Conservation (phyloP, 2,113 vertebrate species). For the Scatophagus argus region DNA sequence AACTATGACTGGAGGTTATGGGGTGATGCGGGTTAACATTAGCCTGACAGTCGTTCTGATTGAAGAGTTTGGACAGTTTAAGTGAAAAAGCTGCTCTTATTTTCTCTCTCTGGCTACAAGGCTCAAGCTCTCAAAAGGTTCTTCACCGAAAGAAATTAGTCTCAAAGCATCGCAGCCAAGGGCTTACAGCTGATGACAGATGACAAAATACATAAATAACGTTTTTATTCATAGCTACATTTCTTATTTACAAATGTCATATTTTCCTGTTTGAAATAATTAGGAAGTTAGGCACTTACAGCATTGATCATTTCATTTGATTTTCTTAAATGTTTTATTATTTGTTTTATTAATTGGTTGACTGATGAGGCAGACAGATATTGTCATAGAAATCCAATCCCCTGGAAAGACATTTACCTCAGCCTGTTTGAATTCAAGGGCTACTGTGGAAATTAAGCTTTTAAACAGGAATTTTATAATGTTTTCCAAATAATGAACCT, state of each 20-base stretch:
- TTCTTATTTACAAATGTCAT: too few species aligned
- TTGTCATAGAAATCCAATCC: neutral
- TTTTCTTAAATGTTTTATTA: neutral
- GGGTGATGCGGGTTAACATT: neutral
- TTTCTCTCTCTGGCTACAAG: neutral
- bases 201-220: neutral
- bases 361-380: neutral
- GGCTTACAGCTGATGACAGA: neutral
- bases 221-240: too few species aligned
- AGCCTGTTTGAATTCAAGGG: neutral
- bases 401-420: slow-evolving; percentile 3
- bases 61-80: neutral
- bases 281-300: neutral
- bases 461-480: neutral
- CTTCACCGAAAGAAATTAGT: neutral
- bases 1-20: neutral
- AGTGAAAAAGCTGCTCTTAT: neutral
- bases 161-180: neutral
- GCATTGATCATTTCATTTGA: neutral
- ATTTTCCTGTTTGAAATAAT: neutral
- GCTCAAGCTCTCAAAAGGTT: neutral
- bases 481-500: slow-evolving; percentile 6
- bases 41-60: neutral
- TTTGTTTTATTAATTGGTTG: neutral
- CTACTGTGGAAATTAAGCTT: neutral